These are phyloP conservation scores for Orthonevra nobilis DNA, from an alignment of 2,888 invertebrate species.

Conservation along the genomic window DNA sequence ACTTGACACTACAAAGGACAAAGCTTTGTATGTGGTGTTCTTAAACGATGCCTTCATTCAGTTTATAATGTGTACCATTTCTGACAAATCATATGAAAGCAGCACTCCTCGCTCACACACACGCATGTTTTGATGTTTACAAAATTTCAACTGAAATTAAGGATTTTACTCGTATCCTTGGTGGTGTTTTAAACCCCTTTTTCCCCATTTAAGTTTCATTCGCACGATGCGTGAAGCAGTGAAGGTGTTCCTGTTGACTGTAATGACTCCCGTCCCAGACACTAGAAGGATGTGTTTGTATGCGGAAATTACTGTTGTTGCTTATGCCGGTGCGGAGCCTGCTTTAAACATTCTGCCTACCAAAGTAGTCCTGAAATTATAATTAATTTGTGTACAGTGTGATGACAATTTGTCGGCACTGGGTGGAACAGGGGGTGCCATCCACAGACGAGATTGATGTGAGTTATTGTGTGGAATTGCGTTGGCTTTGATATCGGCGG, in stretches of 20 bases:
- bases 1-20: conserved; percentile 76
- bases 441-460: too few relatives aligned
- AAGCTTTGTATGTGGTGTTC: conserved; percentile 48
- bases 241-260: conserved; percentile 2
- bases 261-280: conserved; percentile 11
- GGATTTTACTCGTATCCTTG: conserved; percentile 12
- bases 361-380: conserved; percentile 38
- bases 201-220: conserved; percentile 13
- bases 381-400: conserved; percentile 55
- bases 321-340: conserved; percentile 28
- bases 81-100: conserved; percentile 17
- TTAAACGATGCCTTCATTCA: conserved; percentile 42
- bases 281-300: conserved; percentile 24
- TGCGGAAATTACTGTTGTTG: conserved; percentile 59
- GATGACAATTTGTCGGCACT: conserved; percentile 7
- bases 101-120: neutral
- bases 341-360: conserved; percentile 30
- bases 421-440: conserved; percentile 3
- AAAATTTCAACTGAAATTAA: conserved; percentile 59
- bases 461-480: too few relatives aligned
- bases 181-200: conserved; percentile 52
- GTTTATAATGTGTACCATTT: conserved; percentile 15
- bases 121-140: neutral
- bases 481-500: too few relatives aligned
- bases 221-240: conserved; percentile 4